Conservation (phyloP, 2,888 invertebrate genomes). For the Phengaris arion region DNA sequence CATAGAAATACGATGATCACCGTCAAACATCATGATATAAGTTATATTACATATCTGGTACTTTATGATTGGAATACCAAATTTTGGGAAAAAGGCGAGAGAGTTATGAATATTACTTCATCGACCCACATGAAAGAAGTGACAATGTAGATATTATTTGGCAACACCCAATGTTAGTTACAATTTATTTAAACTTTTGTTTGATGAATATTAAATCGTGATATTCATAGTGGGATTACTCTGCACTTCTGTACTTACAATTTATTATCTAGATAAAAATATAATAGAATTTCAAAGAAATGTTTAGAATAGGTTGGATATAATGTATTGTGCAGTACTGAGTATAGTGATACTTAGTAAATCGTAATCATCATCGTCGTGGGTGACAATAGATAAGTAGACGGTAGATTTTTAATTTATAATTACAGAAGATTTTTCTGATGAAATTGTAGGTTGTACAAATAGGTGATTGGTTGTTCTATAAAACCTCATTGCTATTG, state of each 20-base stretch:
- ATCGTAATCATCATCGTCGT: neutral
- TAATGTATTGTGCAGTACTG: neutral
- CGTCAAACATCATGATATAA: no score
- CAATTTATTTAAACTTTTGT: neutral
- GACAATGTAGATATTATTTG: neutral
- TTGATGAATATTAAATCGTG: neutral
- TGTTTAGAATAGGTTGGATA: neutral
- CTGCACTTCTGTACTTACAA: neutral
- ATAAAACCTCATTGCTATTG: neutral
- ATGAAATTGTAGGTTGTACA: constrained; percentile 13
- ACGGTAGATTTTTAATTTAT: neutral
- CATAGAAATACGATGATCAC: no score
- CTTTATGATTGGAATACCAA: no score
- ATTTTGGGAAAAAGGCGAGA: no score
- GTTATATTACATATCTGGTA: no score
- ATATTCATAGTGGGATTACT: constrained; percentile 9
- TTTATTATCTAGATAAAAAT: neutral
- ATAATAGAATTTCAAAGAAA: neutral
- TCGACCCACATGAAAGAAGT: neutral
- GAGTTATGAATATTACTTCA: no score
- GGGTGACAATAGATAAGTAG: neutral
- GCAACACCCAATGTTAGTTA: constrained; percentile 11
- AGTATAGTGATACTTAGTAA: neutral
- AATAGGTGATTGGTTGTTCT: neutral
- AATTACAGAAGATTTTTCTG: neutral